A percentile compares a stretch with the other conserved stretches of the same genome.
Conservation (phyloP, 2,888 invertebrate genomes). For the Tipula confusa region DNA sequence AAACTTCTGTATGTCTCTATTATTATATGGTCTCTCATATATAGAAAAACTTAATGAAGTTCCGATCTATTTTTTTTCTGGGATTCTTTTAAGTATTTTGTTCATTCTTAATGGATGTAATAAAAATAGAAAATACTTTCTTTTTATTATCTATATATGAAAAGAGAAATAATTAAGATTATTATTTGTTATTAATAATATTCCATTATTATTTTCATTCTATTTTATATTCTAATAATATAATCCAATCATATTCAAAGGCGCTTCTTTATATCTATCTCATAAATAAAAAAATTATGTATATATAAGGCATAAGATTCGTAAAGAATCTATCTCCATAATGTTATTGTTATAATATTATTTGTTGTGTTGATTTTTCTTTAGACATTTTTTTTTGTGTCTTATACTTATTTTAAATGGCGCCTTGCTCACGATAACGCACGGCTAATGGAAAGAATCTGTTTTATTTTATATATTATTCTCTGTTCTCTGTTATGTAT, state of each 20-base stretch:
- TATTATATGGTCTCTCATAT: no score
- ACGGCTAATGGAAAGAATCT: slow-evolving; percentile 38
- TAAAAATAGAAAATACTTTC: slow-evolving; percentile 25
- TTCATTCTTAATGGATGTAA: slow-evolving; percentile 9
- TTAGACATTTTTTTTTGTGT: neutral
- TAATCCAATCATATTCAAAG: neutral
- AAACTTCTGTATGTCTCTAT: neutral
- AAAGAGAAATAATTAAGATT: neutral
- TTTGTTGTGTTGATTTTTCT: neutral
- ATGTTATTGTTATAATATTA: slow-evolving; percentile 3
- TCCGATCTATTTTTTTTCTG: neutral
- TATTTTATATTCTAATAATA: neutral
- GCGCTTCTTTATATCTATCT: neutral
- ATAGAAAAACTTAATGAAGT: neutral
- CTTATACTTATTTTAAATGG: slow-evolving; percentile 32
- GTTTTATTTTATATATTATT: slow-evolving; percentile 34
- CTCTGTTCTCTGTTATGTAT: neutral
- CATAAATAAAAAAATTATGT: neutral
- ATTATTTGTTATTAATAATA: neutral
- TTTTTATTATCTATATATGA: neutral
- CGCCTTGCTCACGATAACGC: slow-evolving; percentile 36
- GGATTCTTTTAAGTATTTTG: neutral
- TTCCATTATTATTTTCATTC: slow-evolving; percentile 12
- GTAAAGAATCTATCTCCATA: slow-evolving; percentile 3
- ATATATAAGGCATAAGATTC: neutral